Percentiles rank a stretch among this genome's conserved stretches.
These are phyloP conservation scores for Enteromius unitaeniatus DNA, from an alignment of 2,797 vertebrate species.

Conservation along the genomic window DNA sequence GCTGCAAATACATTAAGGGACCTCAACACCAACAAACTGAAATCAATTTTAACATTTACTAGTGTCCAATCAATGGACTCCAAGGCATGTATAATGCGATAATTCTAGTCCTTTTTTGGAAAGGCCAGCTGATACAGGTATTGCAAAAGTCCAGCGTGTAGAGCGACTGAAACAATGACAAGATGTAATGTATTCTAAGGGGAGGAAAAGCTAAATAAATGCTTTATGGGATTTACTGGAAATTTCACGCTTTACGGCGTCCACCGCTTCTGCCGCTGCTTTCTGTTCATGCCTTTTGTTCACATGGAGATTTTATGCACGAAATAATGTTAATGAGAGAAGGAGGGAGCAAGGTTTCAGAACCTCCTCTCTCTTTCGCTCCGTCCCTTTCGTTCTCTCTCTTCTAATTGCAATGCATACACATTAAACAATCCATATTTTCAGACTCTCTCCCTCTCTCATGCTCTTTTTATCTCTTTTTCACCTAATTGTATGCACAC, in stretches of 20 bases:
- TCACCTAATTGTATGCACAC: constrained; percentile 40
- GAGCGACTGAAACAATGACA: constrained; percentile 18
- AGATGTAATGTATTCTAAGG: constrained; percentile 8
- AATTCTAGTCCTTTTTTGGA: neutral
- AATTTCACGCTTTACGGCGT: constrained; percentile 34
- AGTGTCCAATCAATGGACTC: constrained; percentile 26
- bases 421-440: constrained; percentile 39
- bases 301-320: constrained; percentile 44
- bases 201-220: constrained; percentile 37
- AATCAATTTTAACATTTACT: constrained; percentile 35
- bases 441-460: constrained; percentile 9
- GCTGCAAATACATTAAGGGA: constrained; percentile 30
- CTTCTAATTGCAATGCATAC: constrained; percentile 41
- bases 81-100: neutral
- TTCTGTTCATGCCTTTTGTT: constrained; percentile 36
- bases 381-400: constrained; percentile 17
- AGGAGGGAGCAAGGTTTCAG: constrained; percentile 15
- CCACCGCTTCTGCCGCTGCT: constrained; percentile 9
- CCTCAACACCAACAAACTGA: neutral
- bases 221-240: constrained; percentile 32
- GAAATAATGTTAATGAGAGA: constrained; percentile 40
- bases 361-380: neutral
- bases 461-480: constrained; percentile 17
- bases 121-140: neutral
- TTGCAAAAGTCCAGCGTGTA: constrained; percentile 1